Conservation (phyloP, 2,113 vertebrate genomes). For the Ellobius talpinus region DNA sequence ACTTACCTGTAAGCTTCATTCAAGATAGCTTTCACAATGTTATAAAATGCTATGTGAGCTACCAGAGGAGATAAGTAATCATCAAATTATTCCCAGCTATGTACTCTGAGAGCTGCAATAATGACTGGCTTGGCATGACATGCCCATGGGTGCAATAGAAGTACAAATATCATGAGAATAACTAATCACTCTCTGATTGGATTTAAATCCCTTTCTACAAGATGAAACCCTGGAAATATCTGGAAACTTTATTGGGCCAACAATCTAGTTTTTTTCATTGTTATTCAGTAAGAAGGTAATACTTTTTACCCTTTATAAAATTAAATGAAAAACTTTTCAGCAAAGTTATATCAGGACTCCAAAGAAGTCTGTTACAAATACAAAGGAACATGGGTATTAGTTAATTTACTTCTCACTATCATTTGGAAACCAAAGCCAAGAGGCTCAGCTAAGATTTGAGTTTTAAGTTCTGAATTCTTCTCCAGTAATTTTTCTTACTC, state of each 20-base stretch:
- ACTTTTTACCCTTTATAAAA: background rate
- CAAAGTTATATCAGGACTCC: background rate
- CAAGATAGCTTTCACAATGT: background rate
- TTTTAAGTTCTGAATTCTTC: slow-evolving; percentile 33
- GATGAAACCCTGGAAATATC: background rate
- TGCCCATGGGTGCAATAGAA: background rate
- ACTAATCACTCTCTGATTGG: background rate
- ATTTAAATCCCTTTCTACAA: background rate
- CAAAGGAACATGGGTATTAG: background rate
- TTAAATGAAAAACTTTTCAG: slow-evolving; percentile 1
- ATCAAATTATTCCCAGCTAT: background rate
- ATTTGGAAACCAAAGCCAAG: background rate
- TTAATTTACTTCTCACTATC: background rate
- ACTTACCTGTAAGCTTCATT: background rate
- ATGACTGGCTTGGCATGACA: background rate
- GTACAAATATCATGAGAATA: background rate
- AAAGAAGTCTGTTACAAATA: slow-evolving; percentile 9
- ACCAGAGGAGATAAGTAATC: background rate
- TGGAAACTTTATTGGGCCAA: background rate
- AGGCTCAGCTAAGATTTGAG: background rate
- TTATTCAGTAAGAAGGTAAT: background rate
- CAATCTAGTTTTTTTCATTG: background rate
- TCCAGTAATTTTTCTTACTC: background rate
- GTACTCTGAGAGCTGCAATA: background rate
- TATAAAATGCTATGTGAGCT: background rate